These are phyloP conservation scores for Trichopria drosophilae DNA, from an alignment of 2,888 invertebrate species.

Conservation along the genomic window DNA sequence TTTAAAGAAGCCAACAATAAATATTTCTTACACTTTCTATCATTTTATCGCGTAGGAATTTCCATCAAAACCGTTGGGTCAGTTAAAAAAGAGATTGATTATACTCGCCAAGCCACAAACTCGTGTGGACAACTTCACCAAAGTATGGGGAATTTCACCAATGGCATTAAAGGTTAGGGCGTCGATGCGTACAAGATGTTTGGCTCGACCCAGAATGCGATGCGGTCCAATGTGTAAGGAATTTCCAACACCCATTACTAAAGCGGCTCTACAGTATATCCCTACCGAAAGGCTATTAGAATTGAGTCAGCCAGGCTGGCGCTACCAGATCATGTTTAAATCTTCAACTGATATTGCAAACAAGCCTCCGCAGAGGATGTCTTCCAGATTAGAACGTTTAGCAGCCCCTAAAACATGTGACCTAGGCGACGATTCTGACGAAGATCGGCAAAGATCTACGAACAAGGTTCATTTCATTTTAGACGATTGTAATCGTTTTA, in stretches of 20 bases:
- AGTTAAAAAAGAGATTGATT: conserved; percentile 35
- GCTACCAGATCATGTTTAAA: no score
- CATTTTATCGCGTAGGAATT: conserved; percentile 40
- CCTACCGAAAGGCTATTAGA: conserved; percentile 35
- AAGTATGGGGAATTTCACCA: conserved; percentile 20
- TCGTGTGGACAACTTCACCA: not conserved
- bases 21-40: no score
- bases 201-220: conserved; percentile 7
- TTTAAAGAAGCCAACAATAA: no score
- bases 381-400: no score
- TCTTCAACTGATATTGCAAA: no score
- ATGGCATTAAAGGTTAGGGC: conserved; percentile 31
- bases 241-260: conserved; percentile 34
- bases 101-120: conserved; percentile 30
- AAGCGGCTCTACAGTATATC: conserved; percentile 39
- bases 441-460: no score
- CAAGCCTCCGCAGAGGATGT: no score
- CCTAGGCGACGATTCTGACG: no score
- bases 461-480: no score
- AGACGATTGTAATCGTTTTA: no score
- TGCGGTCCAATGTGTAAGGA: conserved; percentile 28
- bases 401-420: no score
- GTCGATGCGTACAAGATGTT: not conserved
- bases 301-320: conserved; percentile 36
- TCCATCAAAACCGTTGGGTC: conserved; percentile 36